These are phyloP conservation scores for Myotis daubentonii DNA, from an alignment of 2,797 vertebrate species.

Conservation along the genomic window DNA sequence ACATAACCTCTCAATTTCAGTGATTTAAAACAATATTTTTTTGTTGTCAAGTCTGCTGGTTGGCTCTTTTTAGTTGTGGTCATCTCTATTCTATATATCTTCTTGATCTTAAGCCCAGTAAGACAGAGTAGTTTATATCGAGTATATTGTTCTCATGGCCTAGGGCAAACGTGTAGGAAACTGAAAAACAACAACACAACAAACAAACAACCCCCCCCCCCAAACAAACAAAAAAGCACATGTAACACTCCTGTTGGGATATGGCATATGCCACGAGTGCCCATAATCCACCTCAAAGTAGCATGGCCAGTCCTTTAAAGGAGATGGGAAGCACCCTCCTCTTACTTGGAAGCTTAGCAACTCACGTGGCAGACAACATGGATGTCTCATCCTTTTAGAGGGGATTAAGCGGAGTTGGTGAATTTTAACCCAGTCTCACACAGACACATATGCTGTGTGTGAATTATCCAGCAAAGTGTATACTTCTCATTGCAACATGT, in stretches of 20 bases:
- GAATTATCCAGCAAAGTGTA: background rate
- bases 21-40: background rate
- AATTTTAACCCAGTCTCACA: background rate
- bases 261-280: background rate
- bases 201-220: too few relatives aligned
- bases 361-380: background rate
- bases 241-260: background rate
- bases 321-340: background rate
- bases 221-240: background rate
- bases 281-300: background rate
- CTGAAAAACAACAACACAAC: too few relatives aligned
- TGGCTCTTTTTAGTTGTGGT: background rate
- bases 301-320: background rate
- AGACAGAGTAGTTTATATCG: background rate
- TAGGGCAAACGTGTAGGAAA: background rate
- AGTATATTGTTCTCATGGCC: background rate
- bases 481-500: background rate
- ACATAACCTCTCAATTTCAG: background rate
- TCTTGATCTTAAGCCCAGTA: background rate
- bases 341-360: background rate
- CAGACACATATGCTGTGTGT: background rate
- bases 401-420: background rate
- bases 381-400: background rate
- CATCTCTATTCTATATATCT: background rate
- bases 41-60: background rate